Conservation (phyloP, 2,113 vertebrate genomes). For the Coreoperca whiteheadi region DNA sequence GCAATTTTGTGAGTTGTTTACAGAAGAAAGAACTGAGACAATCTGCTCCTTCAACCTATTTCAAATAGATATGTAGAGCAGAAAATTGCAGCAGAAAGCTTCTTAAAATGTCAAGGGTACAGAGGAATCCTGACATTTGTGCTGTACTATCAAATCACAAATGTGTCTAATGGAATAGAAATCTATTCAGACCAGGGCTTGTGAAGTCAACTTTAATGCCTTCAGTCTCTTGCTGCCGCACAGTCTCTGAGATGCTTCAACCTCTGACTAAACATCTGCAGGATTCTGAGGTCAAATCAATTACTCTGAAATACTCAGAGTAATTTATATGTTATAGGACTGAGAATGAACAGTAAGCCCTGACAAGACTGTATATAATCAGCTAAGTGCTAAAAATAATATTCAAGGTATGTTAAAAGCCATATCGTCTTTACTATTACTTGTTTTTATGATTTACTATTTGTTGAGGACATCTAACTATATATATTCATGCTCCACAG, state of each 20-base stretch:
- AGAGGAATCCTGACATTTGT: conserved; percentile 11
- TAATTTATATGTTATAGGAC: background rate
- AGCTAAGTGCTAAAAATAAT: background rate
- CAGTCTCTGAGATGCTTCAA: conserved; percentile 7
- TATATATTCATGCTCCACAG: conserved; percentile 25
- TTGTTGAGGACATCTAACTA: conserved; percentile 43
- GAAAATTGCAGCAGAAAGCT: background rate
- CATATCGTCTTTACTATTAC: too few species aligned
- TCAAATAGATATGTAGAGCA: background rate
- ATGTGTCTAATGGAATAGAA: conserved; percentile 24
- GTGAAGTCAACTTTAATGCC: conserved; percentile 14
- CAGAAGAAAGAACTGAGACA: background rate
- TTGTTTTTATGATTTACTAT: too few species aligned
- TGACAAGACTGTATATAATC: background rate
- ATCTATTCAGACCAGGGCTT: conserved; percentile 23
- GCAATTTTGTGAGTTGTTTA: background rate
- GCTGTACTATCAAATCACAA: conserved; percentile 28
- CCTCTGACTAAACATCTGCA: background rate
- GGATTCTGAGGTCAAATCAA: background rate
- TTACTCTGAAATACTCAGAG: background rate
- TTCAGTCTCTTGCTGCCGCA: too few species aligned
- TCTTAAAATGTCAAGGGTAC: background rate
- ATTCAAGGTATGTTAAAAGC: conserved; percentile 5
- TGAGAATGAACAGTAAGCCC: background rate
- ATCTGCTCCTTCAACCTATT: background rate